These are phyloP conservation scores for Elgaria multicarinata DNA, from an alignment of 2,113 vertebrate genomes.

Conservation along the genomic window DNA sequence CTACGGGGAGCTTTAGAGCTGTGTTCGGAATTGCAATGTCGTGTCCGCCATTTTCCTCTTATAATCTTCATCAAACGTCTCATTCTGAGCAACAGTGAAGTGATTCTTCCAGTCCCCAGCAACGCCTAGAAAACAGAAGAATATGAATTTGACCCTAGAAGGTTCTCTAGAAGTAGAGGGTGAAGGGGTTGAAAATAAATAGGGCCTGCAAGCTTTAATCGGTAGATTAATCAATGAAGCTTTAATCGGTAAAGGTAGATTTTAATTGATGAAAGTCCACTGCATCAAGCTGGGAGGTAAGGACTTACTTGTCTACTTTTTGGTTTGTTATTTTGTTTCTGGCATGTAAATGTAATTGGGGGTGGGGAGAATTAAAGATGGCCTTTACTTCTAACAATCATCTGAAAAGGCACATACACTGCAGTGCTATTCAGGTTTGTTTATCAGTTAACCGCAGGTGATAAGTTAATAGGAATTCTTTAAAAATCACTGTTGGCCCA, in stretches of 20 bases:
- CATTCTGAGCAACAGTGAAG: conserved; percentile 74
- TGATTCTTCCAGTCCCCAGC: conserved; percentile 77
- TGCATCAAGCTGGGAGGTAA: neutral
- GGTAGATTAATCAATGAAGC: neutral
- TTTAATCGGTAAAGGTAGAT: neutral
- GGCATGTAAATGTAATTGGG: neutral
- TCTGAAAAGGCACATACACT: neutral
- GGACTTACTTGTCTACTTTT: neutral
- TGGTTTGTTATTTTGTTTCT: neutral
- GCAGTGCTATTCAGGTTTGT: neutral
- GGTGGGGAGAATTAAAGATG: neutral
- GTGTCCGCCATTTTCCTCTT: conserved; percentile 81
- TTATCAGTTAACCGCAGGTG: neutral
- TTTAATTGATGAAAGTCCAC: neutral
- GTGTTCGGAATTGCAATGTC: conserved; percentile 78
- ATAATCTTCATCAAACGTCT: conserved; percentile 82
- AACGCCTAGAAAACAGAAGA: conserved; percentile 52
- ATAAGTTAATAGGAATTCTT: neutral
- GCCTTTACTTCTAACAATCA: neutral
- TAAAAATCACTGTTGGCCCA: neutral
- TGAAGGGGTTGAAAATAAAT: neutral
- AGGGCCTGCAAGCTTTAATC: neutral
- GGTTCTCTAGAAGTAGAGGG: neutral
- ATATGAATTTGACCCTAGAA: neutral
- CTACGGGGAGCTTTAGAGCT: conserved; percentile 61